Evolutionary conservation across 2,797 vertebrate species (phyloP).

Genomic region (Platalea minor): DNA sequence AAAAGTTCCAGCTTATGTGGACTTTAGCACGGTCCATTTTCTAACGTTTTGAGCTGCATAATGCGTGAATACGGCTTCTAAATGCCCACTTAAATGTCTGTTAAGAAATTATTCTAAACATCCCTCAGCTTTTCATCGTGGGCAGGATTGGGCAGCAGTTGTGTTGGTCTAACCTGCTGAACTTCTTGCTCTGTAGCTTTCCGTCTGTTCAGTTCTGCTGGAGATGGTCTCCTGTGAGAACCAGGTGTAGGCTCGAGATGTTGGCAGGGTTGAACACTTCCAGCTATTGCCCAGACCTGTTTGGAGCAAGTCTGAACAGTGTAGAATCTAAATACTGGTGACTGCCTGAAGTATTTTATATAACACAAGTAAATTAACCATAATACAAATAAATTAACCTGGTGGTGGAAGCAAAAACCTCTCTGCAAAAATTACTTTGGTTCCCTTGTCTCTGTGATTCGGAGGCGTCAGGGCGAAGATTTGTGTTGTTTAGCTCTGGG

Average conservation of each 20-base stretch:
- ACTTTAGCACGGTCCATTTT: neutral
- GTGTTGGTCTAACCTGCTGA: neutral
- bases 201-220: neutral
- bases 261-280: neutral
- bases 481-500: neutral
- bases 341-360: neutral
- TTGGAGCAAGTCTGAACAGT: neutral
- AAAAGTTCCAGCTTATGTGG: neutral
- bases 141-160: neutral
- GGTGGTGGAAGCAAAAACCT: neutral
- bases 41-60: neutral
- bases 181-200: neutral
- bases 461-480: neutral
- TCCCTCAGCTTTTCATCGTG: neutral
- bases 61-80: neutral
- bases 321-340: neutral
- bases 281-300: conserved; percentile 18
- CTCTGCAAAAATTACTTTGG: neutral
- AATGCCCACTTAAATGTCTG: neutral
- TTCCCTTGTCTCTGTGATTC: neutral
- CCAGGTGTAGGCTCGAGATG: neutral
- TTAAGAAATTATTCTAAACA: neutral
- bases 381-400: neutral
- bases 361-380: neutral
- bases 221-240: conserved; percentile 18